Conservation (phyloP, 35 echinoderm and acorn worm genomes). For the Chiridota heheva region DNA sequence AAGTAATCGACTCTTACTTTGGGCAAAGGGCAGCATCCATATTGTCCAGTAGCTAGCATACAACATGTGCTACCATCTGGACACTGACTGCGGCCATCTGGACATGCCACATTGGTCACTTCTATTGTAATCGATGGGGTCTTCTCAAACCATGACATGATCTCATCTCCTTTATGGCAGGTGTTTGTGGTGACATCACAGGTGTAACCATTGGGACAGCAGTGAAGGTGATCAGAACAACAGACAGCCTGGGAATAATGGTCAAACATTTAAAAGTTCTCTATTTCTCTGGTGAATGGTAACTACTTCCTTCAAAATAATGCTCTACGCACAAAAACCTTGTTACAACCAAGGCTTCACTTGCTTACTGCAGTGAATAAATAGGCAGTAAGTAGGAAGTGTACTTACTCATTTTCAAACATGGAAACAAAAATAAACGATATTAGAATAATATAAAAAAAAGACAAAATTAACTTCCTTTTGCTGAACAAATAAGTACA, state of each 20-base stretch:
- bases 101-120: slow-evolving; percentile 26
- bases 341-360: too few relatives aligned
- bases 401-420: too few relatives aligned
- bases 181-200: slow-evolving; percentile 19
- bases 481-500: too few relatives aligned
- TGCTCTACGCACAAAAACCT: too few relatives aligned
- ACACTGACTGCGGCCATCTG: slow-evolving; percentile 52
- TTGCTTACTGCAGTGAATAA: too few relatives aligned
- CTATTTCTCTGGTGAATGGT: too few relatives aligned
- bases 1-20: slow-evolving; percentile 3
- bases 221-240: slow-evolving; percentile 38
- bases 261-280: too few relatives aligned
- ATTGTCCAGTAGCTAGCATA: slow-evolving; percentile 41
- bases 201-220: slow-evolving; percentile 43
- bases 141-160: slow-evolving; percentile 15
- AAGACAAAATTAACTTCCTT: too few relatives aligned
- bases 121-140: background rate
- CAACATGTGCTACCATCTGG: slow-evolving; percentile 68
- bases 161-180: slow-evolving; percentile 13
- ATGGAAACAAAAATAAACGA: too few relatives aligned
- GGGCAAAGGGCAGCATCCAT: slow-evolving; percentile 58
- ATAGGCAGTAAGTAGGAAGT: too few relatives aligned
- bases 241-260: slow-evolving; percentile 33
- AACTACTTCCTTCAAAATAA: too few relatives aligned
- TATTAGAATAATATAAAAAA: too few relatives aligned